phyloP scores from a whole-genome alignment of 2,797 vertebrate species.

The Oreochromis mossambicus region DNA sequence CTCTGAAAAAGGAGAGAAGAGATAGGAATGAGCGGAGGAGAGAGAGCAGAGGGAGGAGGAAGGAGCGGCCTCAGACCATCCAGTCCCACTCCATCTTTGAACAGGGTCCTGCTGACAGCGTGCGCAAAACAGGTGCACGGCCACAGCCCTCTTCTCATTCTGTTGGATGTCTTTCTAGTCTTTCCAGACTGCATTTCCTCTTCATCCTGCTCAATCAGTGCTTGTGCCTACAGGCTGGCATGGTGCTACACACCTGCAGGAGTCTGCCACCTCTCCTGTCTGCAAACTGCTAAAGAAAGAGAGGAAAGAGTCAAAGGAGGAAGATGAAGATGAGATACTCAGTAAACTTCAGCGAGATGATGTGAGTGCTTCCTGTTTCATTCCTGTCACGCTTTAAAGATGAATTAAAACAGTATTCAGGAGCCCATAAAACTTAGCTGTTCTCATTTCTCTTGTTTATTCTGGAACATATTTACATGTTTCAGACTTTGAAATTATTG shows the following conservation, averaged over 20 bases:
- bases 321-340: conserved; percentile 69
- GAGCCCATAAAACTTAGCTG: background rate
- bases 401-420: background rate
- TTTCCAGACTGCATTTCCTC: background rate
- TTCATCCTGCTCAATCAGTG: background rate
- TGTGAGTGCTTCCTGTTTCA: conserved; percentile 42
- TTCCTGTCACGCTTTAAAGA: background rate
- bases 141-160: background rate
- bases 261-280: conserved; percentile 41
- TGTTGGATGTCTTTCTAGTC: too few species aligned
- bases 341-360: conserved; percentile 74
- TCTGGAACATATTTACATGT: background rate
- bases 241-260: conserved; percentile 29
- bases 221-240: conserved; percentile 57
- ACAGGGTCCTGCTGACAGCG: conserved; percentile 72
- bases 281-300: conserved; percentile 70
- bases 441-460: background rate
- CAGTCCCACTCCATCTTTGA: conserved; percentile 83
- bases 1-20: conserved; percentile 64
- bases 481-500: background rate
- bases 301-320: conserved; percentile 34
- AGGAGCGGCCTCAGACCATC: conserved; percentile 72
- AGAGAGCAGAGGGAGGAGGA: conserved; percentile 67
- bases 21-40: conserved; percentile 52
- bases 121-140: conserved; percentile 64